Conservation (phyloP, 2,888 invertebrate species). For the Cetonia aurata region DNA sequence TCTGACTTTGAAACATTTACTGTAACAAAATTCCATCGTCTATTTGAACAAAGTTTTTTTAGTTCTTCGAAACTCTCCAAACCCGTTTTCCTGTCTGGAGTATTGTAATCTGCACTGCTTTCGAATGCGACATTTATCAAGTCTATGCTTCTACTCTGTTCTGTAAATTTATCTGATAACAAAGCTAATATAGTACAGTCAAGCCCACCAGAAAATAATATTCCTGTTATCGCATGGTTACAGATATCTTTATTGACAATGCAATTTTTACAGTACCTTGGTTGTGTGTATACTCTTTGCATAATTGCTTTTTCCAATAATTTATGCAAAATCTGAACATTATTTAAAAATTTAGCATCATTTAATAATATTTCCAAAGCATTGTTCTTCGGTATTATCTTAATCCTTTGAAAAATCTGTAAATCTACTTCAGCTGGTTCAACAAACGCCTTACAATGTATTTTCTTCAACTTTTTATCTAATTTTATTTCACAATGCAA, state of each 20-base stretch:
- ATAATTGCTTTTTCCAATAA: slow-evolving; percentile 73
- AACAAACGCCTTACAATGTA: slow-evolving; percentile 46
- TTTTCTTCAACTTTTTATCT: slow-evolving; percentile 31
- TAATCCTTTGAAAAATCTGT: slow-evolving; percentile 52
- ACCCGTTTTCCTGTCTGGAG: slow-evolving; percentile 89
- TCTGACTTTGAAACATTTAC: slow-evolving; percentile 80
- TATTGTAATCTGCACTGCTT: slow-evolving; percentile 71
- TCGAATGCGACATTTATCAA: slow-evolving; percentile 96
- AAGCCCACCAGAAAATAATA: slow-evolving; percentile 96
- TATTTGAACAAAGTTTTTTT: slow-evolving; percentile 74
- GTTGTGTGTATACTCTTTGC: slow-evolving; percentile 73
- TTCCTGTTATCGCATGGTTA: slow-evolving; percentile 62
- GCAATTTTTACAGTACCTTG: slow-evolving; percentile 74
- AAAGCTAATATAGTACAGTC: slow-evolving; percentile 94
- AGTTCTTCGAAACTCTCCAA: slow-evolving; percentile 78
- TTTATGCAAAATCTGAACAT: slow-evolving; percentile 67
- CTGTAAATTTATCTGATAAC: slow-evolving; percentile 79
- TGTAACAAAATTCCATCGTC: slow-evolving; percentile 88
- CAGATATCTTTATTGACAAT: slow-evolving; percentile 56
- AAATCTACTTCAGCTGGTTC: slow-evolving; percentile 52
- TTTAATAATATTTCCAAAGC: slow-evolving; percentile 63
- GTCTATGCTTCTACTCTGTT: slow-evolving; percentile 81
- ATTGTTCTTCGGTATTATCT: slow-evolving; percentile 57
- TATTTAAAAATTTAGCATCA: slow-evolving; percentile 58
- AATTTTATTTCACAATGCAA: slow-evolving; percentile 58